Percentiles rank a stretch among this genome's conserved stretches.
These are phyloP conservation scores for Excalfactoria chinensis DNA, from an alignment of 2,113 vertebrate genomes.

Conservation along the genomic window DNA sequence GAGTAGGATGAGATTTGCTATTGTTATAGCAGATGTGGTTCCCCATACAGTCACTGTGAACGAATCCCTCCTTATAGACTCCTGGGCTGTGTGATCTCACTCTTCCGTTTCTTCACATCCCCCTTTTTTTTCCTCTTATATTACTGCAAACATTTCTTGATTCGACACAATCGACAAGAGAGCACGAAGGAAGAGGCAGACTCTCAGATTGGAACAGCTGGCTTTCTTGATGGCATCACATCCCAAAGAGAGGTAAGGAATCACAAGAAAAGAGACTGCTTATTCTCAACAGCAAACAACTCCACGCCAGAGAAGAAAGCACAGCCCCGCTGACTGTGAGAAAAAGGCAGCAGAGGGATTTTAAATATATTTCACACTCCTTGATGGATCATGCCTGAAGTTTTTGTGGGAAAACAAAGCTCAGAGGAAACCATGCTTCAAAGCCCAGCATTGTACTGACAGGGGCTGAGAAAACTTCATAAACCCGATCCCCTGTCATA, in stretches of 20 bases:
- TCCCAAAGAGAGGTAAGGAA: conserved; percentile 53
- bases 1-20: not conserved
- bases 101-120: not conserved
- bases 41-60: conserved; percentile 12
- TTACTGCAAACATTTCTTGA: conserved; percentile 45
- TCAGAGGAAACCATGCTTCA: conserved; percentile 15
- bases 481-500: not conserved
- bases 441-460: not conserved
- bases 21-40: not conserved
- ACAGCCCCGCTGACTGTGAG: conserved; percentile 32
- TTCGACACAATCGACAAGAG: conserved; percentile 5
- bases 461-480: not conserved
- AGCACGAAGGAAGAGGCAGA: conserved; percentile 12
- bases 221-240: conserved; percentile 48
- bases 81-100: not conserved
- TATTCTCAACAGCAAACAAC: conserved; percentile 64
- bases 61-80: not conserved
- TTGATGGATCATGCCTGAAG: conserved; percentile 41
- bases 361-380: conserved; percentile 47
- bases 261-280: conserved; percentile 46
- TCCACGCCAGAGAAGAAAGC: conserved; percentile 42
- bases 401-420: conserved; percentile 10
- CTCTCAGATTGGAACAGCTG: conserved; percentile 47
- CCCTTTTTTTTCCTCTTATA: conserved; percentile 3
- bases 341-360: conserved; percentile 53